Percentiles rank a stretch among this genome's conserved stretches.
These are phyloP conservation scores for rat (Rattus norvegicus) DNA, from an alignment of 2,113 vertebrate species.

Conservation along the genomic window GRCr8 NC_086020.1:230227001-230227500, in stretches of 20 bases:
- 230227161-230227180: not conserved
- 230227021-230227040: not conserved
- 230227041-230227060: not conserved
- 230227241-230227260: not conserved
- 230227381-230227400: not conserved
- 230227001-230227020: not conserved
- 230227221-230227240: not conserved
- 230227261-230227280: not conserved
- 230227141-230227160: not conserved
- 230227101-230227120: not conserved
- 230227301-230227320: not conserved
- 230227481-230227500: not conserved
- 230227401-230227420: not conserved
- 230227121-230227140: not conserved
- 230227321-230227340: not conserved
- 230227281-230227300: not conserved
- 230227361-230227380: not conserved
- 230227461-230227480: not conserved
- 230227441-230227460: not conserved
- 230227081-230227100: not conserved
- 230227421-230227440: not conserved
- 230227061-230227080: not conserved
- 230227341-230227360: not conserved
- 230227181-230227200: not conserved
- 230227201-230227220: not conserved